A percentile compares a stretch with the other conserved stretches of the same genome.
phyloP scores from a whole-genome alignment of 2,888 invertebrate species.

The Caenorhabditis sp. region DNA sequence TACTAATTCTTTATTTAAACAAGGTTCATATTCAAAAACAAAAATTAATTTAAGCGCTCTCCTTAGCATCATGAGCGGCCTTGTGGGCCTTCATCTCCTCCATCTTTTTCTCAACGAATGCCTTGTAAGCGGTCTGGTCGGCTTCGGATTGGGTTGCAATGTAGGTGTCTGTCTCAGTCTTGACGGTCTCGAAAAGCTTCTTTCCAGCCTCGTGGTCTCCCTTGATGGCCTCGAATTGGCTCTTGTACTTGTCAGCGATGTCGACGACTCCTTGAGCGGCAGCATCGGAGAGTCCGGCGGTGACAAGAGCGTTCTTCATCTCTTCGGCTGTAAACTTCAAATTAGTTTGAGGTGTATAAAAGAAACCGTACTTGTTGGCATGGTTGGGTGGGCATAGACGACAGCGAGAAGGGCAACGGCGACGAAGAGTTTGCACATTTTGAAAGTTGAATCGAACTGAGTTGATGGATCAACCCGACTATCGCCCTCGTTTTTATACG shows the following conservation, averaged over 20 bases:
- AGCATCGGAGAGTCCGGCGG: slow-evolving; percentile 32
- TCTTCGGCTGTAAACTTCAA: slow-evolving; percentile 23
- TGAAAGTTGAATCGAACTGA: slow-evolving; percentile 28
- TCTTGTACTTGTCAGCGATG: slow-evolving; percentile 49
- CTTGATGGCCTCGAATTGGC: slow-evolving; percentile 39
- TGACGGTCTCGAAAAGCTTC: slow-evolving; percentile 39
- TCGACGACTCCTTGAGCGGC: slow-evolving; percentile 47
- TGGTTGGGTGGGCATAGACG: slow-evolving; percentile 32
- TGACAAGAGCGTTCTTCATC: slow-evolving; percentile 27
- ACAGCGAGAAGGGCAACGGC: slow-evolving; percentile 45
- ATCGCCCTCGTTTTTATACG: slow-evolving; percentile 23
- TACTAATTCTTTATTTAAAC: neutral
- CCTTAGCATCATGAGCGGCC: slow-evolving; percentile 1
- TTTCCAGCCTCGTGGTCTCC: slow-evolving; percentile 45
- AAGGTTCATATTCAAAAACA: neutral
- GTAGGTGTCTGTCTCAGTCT: slow-evolving; percentile 44
- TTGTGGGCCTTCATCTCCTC: slow-evolving; percentile 42
- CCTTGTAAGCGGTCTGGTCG: slow-evolving; percentile 37
- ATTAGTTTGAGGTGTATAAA: neutral
- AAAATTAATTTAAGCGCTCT: slow-evolving; percentile 32
- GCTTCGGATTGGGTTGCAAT: slow-evolving; percentile 41
- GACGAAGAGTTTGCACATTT: slow-evolving; percentile 49
- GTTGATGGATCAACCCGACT: slow-evolving; percentile 25
- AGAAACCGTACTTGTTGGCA: slow-evolving; percentile 18
- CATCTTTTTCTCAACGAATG: slow-evolving; percentile 35